Percentiles rank a stretch among this genome's conserved stretches.
These are phyloP conservation scores for Pasiphila rectangulata DNA, from an alignment of 2,888 invertebrate genomes.

Conservation along the genomic window DNA sequence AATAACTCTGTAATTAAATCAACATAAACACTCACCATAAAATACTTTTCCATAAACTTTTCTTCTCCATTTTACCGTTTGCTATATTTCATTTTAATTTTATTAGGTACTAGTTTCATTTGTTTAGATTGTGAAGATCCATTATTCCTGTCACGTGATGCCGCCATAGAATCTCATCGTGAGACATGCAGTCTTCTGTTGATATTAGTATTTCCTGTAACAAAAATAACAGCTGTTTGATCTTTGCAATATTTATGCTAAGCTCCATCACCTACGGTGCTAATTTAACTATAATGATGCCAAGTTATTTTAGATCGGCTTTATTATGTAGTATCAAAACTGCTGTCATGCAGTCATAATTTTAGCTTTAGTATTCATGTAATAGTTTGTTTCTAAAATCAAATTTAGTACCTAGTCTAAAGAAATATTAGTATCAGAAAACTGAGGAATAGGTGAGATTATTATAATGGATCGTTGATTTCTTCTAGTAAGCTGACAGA, in stretches of 20 bases:
- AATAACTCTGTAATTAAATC: conserved; percentile 4
- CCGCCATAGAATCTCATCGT: conserved; percentile 34
- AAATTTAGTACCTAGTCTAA: too few relatives aligned
- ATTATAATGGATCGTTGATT: too few relatives aligned
- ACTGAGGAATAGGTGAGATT: too few relatives aligned
- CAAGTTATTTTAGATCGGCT: background rate
- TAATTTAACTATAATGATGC: conserved; percentile 2
- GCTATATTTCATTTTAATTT: conserved; percentile 50
- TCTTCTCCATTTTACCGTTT: conserved; percentile 60
- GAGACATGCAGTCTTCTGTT: conserved; percentile 30
- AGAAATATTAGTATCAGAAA: too few relatives aligned
- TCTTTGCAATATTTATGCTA: conserved; percentile 21
- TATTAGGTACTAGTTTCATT: conserved; percentile 22
- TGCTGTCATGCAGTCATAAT: background rate
- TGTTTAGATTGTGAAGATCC: conserved; percentile 26
- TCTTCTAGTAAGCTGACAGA: too few relatives aligned
- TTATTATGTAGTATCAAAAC: conserved; percentile 1
- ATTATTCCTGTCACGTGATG: conserved; percentile 39
- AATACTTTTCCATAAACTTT: conserved; percentile 45
- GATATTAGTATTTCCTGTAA: conserved; percentile 38
- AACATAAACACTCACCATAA: conserved; percentile 54
- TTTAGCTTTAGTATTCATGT: background rate
- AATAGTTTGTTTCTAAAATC: background rate
- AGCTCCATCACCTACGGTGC: conserved; percentile 4
- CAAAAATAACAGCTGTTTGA: conserved; percentile 34